Evolutionary conservation across 2,888 invertebrate genomes (phyloP).

Genomic region (Cryptocheilus praepositus): DNA sequence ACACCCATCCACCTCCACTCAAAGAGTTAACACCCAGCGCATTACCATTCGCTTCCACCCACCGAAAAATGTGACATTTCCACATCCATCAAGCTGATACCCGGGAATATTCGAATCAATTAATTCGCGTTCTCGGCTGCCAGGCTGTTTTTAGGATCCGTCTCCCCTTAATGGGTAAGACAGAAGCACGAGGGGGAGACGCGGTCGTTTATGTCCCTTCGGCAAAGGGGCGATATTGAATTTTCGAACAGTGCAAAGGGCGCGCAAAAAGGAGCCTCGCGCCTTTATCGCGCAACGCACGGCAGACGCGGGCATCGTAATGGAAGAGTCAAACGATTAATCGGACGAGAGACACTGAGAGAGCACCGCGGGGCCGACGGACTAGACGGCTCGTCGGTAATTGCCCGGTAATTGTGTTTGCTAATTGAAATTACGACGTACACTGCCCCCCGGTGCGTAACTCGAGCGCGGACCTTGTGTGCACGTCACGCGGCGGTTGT

Average conservation of each 20-base stretch:
- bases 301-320: neutral
- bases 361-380: slow-evolving; percentile 14
- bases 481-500: neutral
- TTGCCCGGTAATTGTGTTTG: slow-evolving; percentile 67
- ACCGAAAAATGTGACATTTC: no score
- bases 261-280: neutral
- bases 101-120: no score
- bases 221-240: slow-evolving; percentile 4
- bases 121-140: no score
- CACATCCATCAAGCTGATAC: no score
- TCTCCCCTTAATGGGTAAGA: no score
- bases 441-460: neutral
- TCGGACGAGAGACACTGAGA: neutral
- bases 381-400: slow-evolving; percentile 56
- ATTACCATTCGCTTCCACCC: no score
- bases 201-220: neutral
- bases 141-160: no score
- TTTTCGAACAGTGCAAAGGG: slow-evolving; percentile 10
- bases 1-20: no score
- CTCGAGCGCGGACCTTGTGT: neutral
- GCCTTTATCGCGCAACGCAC: neutral
- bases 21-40: no score
- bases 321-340: neutral
- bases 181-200: no score
- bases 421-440: slow-evolving; percentile 66